Conservation (phyloP, 2,888 invertebrate genomes). For the Drosophila neutralis region DNA sequence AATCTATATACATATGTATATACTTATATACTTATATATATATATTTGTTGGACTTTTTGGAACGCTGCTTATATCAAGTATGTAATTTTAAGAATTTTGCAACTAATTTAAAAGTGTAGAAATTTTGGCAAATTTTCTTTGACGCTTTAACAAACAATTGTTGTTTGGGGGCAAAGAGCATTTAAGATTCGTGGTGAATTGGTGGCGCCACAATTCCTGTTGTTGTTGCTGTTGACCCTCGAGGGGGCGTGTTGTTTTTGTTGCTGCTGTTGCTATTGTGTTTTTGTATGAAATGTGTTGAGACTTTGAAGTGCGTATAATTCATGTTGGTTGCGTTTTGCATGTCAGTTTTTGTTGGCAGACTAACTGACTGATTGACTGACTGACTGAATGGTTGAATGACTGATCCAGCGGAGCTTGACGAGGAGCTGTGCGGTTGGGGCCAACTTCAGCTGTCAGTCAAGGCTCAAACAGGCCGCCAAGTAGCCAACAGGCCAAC, state of each 20-base stretch:
- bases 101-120: background rate
- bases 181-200: slow-evolving; percentile 40
- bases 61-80: no score
- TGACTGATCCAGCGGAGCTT: slow-evolving; percentile 34
- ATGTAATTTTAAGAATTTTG: background rate
- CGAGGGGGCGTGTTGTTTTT: slow-evolving; percentile 12
- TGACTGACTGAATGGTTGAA: slow-evolving; percentile 27
- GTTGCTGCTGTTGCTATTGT: slow-evolving; percentile 28
- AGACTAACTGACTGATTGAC: slow-evolving; percentile 31
- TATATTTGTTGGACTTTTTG: no score
- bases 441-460: slow-evolving; percentile 55
- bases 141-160: background rate
- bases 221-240: slow-evolving; percentile 23
- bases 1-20: no score
- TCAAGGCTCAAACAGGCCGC: slow-evolving; percentile 58
- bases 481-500: slow-evolving; percentile 49
- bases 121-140: no score
- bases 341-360: slow-evolving; percentile 35
- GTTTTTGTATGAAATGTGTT: slow-evolving; percentile 60
- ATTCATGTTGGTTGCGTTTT: slow-evolving; percentile 66
- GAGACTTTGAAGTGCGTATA: slow-evolving; percentile 75
- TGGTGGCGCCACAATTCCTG: slow-evolving; percentile 32
- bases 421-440: slow-evolving; percentile 35
- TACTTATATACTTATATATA: no score
- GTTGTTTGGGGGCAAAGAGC: slow-evolving; percentile 45